Base-by-base conservation (phyloP, 1,140 invertebrate genomes). In the Lethrus apterus region DNA sequence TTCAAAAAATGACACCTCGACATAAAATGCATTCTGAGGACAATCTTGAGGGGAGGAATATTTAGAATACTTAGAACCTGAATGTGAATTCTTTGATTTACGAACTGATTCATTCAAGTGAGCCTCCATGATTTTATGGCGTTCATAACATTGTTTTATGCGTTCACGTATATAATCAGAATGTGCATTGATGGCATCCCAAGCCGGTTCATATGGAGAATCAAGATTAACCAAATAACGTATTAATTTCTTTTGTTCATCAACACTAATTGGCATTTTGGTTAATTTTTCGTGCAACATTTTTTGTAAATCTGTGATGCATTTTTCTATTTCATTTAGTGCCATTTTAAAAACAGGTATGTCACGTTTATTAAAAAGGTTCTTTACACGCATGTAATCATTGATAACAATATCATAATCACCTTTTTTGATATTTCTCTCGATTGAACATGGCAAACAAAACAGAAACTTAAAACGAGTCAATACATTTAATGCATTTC, bases 321-420 rank as follows among this genome's bases (percentile, higher is more conserved):
- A 83, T 40, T 80, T 77, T 60, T 98, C 94, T 9, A 98, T 90
- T 73, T 97, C 93, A 41, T 76, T 75, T 34, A 94, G 76, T 15
- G 96, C 90, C 72, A 81, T 83, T 60, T 83, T 84, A 55, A 93
- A 92, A 8, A 79, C 81, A 68, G 78, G 78, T 3, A 97, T 81
- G 66, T 98, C 91, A 19, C 90, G 94, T 66, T 94, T 91, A 50
- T 89, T 86, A 75, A 98, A 99, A 8, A 98, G 73, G 64, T 94
- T 93, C 62, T 93, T 94, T 3, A 93, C 95, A 60, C 95, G 76
- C 0, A 90, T 85, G 65, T 97, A 99, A 68, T 99, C 96, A 65
- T 96, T 99, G 41, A 99, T 94, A 14, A 98, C 90, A 15, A 95
- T 78, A 67, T 98, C 93, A 66, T 95, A 98, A 62, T 99, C 95